Percentiles rank a stretch among this genome's conserved stretches.
Evolutionary conservation across 1,140 invertebrate genomes (phyloP).

Genomic region (Rhysida immarginata): DNA sequence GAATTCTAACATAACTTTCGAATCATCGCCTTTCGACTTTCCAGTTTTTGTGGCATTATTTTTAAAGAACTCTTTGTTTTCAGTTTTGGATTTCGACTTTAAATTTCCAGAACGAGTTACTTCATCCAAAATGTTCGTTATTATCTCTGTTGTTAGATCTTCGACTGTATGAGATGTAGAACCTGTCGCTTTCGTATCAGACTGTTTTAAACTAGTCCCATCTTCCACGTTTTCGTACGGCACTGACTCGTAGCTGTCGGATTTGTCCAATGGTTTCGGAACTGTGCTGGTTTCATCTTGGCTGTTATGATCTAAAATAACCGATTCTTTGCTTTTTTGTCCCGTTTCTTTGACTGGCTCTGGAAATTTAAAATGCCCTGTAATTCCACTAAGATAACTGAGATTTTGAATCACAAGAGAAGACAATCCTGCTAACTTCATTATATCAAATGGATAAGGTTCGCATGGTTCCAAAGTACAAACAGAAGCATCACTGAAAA

Average conservation of each 20-base stretch:
- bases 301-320: no score
- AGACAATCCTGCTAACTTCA: conserved; percentile 32
- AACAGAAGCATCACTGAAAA: conserved; percentile 35
- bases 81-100: neutral
- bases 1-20: no score
- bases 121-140: conserved; percentile 36
- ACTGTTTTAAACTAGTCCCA: neutral
- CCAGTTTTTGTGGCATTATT: no score
- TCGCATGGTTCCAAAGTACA: conserved; percentile 35
- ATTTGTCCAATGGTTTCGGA: neutral
- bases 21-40: no score
- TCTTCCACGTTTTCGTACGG: neutral
- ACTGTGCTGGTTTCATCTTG: neutral
- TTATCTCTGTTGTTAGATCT: conserved; percentile 35
- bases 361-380: conserved; percentile 29
- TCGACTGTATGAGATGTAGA: conserved; percentile 26
- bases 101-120: conserved; percentile 26
- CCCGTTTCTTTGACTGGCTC: neutral
- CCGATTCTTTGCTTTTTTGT: neutral
- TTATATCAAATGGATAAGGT: conserved; percentile 31
- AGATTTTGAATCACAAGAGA: conserved; percentile 34
- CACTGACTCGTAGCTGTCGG: no score
- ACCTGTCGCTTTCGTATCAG: neutral
- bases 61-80: no score
- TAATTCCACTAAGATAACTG: conserved; percentile 36